Evolutionary conservation across 2,113 vertebrate genomes (phyloP), one percentile per base, ranked within the genome.

Genomic region (Hirundichthys speculiger): DNA sequence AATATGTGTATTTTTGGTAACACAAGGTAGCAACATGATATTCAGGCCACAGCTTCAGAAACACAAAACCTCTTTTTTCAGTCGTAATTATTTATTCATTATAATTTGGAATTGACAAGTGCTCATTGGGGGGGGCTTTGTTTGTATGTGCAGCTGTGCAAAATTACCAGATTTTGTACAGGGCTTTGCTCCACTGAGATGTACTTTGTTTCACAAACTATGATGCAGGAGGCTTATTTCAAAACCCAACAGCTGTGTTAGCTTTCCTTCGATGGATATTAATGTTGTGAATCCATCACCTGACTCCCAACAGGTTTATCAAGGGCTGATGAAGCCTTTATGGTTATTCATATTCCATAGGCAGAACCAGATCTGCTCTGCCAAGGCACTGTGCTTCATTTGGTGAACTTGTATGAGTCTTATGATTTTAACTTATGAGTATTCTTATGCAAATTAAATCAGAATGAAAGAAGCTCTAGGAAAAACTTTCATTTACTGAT

Each of bases 1-100:
- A 60, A 64, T 73, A 73, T 22, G 63, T 69, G 47, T 82, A 89
- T 85, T 80, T 77, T 18, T 77, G 62, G 68, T 15, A 68, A 42
- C 84, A 73, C 19, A 40, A 54, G 24, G 38, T 58, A 73, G 47
- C 48, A 75, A 64, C 46, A 45, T 16, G 2, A 54, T 5, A 46
- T 11, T 15, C 10, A 18, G 3, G 11, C 34, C 39, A 22, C 19
- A 5, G 2, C 1, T 68, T 15, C n/a, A 49, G 54, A 40, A 24
- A 27, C 24, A 52, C 52, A 56, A 22, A 19, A 19, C 40, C n/a
- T n/a, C n/a, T n/a, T 55, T 67, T 69, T 62, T 64, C 60, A 49
- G 25, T 41, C 22, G 60, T 55, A 51, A 63, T 57, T 45, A 48
- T 64, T 55, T 39, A 14, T 25, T 62, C 9, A 57, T 73, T 27